Percentiles rank a stretch among this genome's conserved stretches.
Conservation (phyloP, 2,113 vertebrate genomes). For the Oophaga pumilio region DNA sequence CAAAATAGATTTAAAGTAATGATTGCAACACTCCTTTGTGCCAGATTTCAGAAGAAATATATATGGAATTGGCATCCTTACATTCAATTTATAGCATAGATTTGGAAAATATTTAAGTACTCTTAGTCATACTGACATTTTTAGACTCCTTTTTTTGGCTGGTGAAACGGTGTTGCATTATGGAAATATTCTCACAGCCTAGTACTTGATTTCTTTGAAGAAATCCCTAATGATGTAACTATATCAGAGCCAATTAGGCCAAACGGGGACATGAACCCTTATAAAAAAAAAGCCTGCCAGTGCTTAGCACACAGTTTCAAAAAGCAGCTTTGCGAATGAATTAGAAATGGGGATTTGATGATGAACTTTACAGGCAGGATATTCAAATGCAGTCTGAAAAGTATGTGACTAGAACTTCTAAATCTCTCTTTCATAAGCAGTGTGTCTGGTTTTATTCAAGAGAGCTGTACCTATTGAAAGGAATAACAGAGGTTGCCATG, state of each 20-base stretch:
- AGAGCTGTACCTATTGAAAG: background rate
- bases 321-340: constrained; percentile 60
- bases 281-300: constrained; percentile 63
- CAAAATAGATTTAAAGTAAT: background rate
- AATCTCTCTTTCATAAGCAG: constrained; percentile 23
- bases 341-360: constrained; percentile 54
- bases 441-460: constrained; percentile 30
- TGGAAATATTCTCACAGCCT: constrained; percentile 57
- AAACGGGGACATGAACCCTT: constrained; percentile 60
- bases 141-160: constrained; percentile 45
- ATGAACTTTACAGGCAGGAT: constrained; percentile 53
- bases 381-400: constrained; percentile 52
- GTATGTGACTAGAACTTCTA: constrained; percentile 55
- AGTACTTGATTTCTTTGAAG: constrained; percentile 57
- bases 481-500: background rate
- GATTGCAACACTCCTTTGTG: constrained; percentile 15
- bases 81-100: constrained; percentile 26
- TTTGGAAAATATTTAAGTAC: constrained; percentile 45
- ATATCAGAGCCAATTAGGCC: constrained; percentile 63
- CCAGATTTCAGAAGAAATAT: constrained; percentile 1
- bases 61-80: constrained; percentile 25
- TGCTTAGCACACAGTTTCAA: constrained; percentile 60
- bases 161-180: constrained; percentile 33
- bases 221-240: constrained; percentile 60
- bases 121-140: constrained; percentile 23